A percentile compares a stretch with the other conserved stretches of the same genome.
phyloP scores from a whole-genome alignment of 2,888 invertebrate genomes.

The Azorinus chamasolen region DNA sequence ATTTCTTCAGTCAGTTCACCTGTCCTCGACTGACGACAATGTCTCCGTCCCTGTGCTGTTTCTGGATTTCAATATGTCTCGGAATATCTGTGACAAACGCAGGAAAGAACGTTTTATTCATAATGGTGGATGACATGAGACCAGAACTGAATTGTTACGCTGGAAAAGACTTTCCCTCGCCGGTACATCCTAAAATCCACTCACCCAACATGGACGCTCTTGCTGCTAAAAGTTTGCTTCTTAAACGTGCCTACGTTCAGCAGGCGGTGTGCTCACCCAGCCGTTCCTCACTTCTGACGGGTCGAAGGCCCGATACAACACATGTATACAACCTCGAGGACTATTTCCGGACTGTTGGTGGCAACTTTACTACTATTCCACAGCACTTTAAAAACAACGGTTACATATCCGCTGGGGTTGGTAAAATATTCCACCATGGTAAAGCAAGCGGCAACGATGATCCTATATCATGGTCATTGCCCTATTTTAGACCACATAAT shows the following conservation, averaged over 20 bases:
- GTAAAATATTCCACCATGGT: slow-evolving; percentile 66
- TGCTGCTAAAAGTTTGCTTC: slow-evolving; percentile 89
- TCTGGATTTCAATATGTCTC: not conserved
- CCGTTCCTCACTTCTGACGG: slow-evolving; percentile 78
- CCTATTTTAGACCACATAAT: slow-evolving; percentile 59
- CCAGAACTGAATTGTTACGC: slow-evolving; percentile 52
- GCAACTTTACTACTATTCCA: slow-evolving; percentile 69
- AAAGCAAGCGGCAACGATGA: slow-evolving; percentile 60
- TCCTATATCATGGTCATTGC: slow-evolving; percentile 72
- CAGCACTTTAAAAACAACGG: slow-evolving; percentile 67
- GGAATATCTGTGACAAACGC: not conserved
- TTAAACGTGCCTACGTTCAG: slow-evolving; percentile 90
- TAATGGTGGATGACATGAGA: slow-evolving; percentile 60
- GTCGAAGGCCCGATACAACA: slow-evolving; percentile 70
- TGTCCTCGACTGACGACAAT: too few relatives aligned
- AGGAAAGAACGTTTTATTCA: slow-evolving; percentile 59
- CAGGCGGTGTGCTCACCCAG: slow-evolving; percentile 96
- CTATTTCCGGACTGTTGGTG: slow-evolving; percentile 65
- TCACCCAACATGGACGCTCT: slow-evolving; percentile 92
- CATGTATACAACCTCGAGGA: slow-evolving; percentile 57
- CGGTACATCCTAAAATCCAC: slow-evolving; percentile 88
- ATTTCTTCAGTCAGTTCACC: too few relatives aligned
- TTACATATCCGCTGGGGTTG: slow-evolving; percentile 59
- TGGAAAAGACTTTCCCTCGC: slow-evolving; percentile 52
- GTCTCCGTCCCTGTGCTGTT: too few relatives aligned